Base-by-base conservation (phyloP, 2,888 invertebrate species). In the Drosophila longiperda region DNA sequence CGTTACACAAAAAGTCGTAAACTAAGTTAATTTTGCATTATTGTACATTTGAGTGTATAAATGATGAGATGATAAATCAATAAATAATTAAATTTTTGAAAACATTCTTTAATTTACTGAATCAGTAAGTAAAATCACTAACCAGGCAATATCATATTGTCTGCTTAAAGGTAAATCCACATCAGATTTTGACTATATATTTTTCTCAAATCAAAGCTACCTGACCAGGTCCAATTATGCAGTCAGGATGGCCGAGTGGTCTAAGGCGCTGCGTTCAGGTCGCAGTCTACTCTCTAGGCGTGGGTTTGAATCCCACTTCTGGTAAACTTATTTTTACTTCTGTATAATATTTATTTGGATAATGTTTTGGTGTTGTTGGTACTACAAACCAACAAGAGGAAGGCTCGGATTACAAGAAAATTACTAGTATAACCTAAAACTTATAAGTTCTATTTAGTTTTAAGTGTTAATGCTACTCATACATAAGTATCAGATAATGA, bases 231-330 rank as follows among this genome's bases (percentile, higher is more conserved):
- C 0, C 0, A 0, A 1, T 2, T 11, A 2, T 15, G 0, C 1
- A n/a, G 72, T 75, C 79, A 77, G 85, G 81, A 85, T 81, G 82
- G 85, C 81, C 81, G 81, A 85, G 81, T 82, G 81, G 81, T 81
- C 85, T 85, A 81, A 81, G 81, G 81, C 86, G 82, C 86, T 82
- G 83, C 82, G 81, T 83, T 80, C 81, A 85, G 86, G 86, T 85
- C 86, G 81, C 83, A 85, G 85, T 81, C 81, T 81, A 81, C 81
- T 81, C 82, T 81, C 86, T 86, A 86, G 86, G 82, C 84, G 84
- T 80, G 84, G 82, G 84, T 81, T 83, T 78, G 80, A 81, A 84
- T 84, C 82, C 87, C 87, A 82, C 80, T 82, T 82, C 83, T 86
- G 82, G 76, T 80, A 83, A 76, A 9, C 12, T 0, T 20, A 15